phyloP scores from a whole-genome alignment of 2,797 vertebrate genomes.

The Muraenolepis orangiensis region DNA sequence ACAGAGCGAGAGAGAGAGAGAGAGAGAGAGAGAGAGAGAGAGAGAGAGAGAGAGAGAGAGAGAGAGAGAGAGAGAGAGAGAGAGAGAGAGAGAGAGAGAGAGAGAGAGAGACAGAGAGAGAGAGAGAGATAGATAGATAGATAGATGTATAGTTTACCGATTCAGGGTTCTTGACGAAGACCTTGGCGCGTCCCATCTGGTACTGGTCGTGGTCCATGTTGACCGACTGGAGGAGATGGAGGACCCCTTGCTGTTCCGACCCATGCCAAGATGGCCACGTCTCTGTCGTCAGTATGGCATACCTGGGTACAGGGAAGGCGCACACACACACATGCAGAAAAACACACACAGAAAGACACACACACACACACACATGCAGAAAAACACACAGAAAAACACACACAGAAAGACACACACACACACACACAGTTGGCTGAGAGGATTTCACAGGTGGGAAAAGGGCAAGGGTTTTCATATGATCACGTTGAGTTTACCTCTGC shows the following conservation, averaged over 20 bases:
- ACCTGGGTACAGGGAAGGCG: conserved; percentile 67
- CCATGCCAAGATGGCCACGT: conserved; percentile 89
- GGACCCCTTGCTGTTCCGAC: conserved; percentile 86
- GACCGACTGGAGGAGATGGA: conserved; percentile 86
- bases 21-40: too few species aligned
- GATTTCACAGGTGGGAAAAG: neutral
- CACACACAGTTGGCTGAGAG: too few species aligned
- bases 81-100: too few species aligned
- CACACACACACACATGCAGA: conserved; percentile 1
- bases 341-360: conserved; percentile 6
- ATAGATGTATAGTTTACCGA: conserved; percentile 72
- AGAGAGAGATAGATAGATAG: neutral
- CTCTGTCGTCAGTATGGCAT: conserved; percentile 89
- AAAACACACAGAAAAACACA: conserved; percentile 5
- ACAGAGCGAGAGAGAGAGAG: too few species aligned
- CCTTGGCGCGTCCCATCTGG: conserved; percentile 89
- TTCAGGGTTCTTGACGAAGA: conserved; percentile 96
- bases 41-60: too few species aligned
- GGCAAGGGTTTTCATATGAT: neutral
- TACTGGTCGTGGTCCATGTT: conserved; percentile 96
- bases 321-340: neutral
- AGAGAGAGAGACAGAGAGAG: neutral
- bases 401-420: neutral
- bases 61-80: too few species aligned
- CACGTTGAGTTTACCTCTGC: conserved; percentile 74